Evolutionary conservation across 2,113 vertebrate genomes (phyloP), one percentile per base, ranked within the genome.

Genomic region (Myotis yumanensis): DNA sequence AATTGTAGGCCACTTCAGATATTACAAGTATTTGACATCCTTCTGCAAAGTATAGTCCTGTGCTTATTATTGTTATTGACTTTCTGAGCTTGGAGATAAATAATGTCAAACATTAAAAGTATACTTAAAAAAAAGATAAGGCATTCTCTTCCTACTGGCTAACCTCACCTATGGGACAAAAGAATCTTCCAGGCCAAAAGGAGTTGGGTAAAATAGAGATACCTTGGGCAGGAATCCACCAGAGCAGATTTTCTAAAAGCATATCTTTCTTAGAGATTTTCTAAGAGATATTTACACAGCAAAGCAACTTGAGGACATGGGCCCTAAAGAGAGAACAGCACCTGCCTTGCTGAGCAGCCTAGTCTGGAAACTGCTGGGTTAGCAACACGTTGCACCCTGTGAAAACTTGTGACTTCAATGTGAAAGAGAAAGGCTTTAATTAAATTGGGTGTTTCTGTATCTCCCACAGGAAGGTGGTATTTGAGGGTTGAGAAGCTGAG

Each of bases 351-450:
- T 86, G 88, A 96, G 66, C 87, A 86, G 59, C 84, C 59, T 86
- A 57, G 64, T 77, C 75, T 95, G 91, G 80, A 96, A 96, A 96
- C 43, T 91, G 94, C 96, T 97, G 89, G 89, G 93, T 93, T 95
- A 94, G 94, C 83, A 96, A 96, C 96, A 97, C 89, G 25, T 96
- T 59, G 83, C 52, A 91, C 57, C 86, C 76, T 90, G 94, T 97
- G 97, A 97, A 91, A 96, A 96, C 93, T 76, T 97, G 96, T 96
- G 96, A 97, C 89, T 96, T 93, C 93, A 89, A 59, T 79, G 95
- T 95, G 94, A 89, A 95, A 92, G 95, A 73, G 92, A 88, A n/a
- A 92, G 54, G 54, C 93, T 96, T 97, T 95, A 97, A 96, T 97
- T 97, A 95, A 97, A 91, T 93, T 54, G 91, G 54, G 52, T 97